These are phyloP conservation scores for Solenopsis fugax DNA, from an alignment of 1,140 invertebrate genomes.

Conservation along the genomic window DNA sequence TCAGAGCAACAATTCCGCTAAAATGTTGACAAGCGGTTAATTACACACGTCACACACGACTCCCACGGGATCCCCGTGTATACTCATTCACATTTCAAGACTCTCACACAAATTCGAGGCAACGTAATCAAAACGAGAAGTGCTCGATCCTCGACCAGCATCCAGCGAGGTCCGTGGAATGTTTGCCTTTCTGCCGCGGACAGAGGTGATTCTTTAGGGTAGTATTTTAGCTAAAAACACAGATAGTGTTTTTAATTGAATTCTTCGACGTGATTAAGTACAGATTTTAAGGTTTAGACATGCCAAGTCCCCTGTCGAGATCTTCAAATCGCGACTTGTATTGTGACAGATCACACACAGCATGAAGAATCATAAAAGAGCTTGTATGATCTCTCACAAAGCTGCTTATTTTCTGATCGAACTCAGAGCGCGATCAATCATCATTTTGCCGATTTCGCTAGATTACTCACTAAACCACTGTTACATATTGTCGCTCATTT, in stretches of 20 bases:
- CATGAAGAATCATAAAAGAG: background rate
- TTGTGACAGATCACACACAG: background rate
- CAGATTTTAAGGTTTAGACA: background rate
- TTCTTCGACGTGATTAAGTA: background rate
- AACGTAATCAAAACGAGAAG: background rate
- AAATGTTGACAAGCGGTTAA: conserved; percentile 51
- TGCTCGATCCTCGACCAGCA: background rate
- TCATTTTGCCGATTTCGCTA: background rate
- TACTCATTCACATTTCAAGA: conserved; percentile 19
- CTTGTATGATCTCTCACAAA: background rate
- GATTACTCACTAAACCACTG: background rate
- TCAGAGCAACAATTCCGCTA: conserved; percentile 6
- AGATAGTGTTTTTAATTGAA: background rate
- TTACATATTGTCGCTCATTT: background rate
- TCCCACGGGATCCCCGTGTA: background rate
- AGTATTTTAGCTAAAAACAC: background rate
- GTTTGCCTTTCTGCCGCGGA: background rate
- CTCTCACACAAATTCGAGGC: background rate
- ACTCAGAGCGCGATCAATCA: background rate
- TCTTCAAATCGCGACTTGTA: too few relatives aligned
- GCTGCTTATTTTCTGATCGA: background rate
- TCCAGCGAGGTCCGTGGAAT: background rate
- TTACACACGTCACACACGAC: conserved; percentile 28
- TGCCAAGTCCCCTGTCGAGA: background rate
- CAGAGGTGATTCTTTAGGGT: background rate